Evolutionary conservation across 2,113 vertebrate species (phyloP).

Genomic region (Dermatemys mawii): DNA sequence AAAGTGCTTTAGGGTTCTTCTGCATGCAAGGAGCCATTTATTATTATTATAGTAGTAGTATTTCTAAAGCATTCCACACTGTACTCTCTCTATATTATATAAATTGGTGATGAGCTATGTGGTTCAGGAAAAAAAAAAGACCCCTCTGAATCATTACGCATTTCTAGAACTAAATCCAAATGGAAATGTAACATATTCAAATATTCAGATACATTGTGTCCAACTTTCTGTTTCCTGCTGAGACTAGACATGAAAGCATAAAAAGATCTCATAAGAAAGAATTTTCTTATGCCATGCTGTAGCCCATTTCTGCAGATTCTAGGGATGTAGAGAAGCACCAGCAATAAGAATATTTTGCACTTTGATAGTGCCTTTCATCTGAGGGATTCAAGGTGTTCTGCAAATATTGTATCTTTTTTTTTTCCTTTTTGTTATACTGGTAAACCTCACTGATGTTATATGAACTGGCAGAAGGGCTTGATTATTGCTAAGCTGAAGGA

Average conservation of each 20-base stretch:
- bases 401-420: background rate
- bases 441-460: background rate
- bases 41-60: background rate
- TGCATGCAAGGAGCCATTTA: background rate
- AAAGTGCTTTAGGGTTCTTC: background rate
- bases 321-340: background rate
- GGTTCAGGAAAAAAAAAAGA: background rate
- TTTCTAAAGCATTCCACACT: background rate
- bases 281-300: background rate
- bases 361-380: background rate
- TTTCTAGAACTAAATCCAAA: background rate
- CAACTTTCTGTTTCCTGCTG: background rate
- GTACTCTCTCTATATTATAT: background rate
- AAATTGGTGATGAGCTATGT: background rate
- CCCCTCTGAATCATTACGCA: background rate
- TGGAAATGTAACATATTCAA: background rate
- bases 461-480: background rate
- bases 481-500: background rate
- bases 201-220: background rate
- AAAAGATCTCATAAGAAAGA: background rate
- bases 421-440: rapidly evolving
- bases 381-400: background rate
- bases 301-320: background rate
- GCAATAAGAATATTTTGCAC: background rate
- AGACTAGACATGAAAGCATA: background rate